Conservation (phyloP, 2,113 vertebrate genomes). For the Eulemur rufifrons region DNA sequence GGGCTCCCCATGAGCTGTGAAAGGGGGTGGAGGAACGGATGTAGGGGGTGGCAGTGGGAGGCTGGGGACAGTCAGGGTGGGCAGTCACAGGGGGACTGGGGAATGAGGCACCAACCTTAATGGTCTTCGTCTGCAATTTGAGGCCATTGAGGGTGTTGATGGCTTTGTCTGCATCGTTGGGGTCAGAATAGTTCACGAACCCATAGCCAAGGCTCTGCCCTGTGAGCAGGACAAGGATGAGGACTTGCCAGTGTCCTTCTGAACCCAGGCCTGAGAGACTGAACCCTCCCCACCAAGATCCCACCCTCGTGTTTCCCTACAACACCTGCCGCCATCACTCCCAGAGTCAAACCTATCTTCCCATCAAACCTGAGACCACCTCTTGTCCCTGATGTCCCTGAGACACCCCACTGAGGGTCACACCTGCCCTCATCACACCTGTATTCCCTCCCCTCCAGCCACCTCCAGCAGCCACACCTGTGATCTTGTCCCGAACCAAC, state of each 20-base stretch:
- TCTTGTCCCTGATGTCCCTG: background rate
- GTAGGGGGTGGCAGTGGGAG: background rate
- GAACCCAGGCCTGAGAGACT: background rate
- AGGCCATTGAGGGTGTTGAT: conserved; percentile 98
- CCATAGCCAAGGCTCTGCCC: conserved; percentile 97
- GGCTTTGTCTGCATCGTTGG: conserved; percentile 96
- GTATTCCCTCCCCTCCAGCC: background rate
- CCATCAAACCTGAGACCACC: too few relatives aligned
- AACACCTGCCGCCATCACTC: background rate
- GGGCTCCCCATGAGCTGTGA: background rate
- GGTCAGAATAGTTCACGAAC: conserved; percentile 97
- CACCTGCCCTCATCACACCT: background rate
- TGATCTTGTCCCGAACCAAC: conserved; percentile 96
- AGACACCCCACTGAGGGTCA: background rate
- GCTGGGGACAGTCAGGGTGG: background rate
- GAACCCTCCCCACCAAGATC: background rate
- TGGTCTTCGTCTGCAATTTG: conserved; percentile 98
- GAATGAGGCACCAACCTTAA: conserved; percentile 89
- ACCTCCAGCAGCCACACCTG: conserved; percentile 84
- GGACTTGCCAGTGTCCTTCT: background rate
- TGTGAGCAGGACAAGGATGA: conserved; percentile 73
- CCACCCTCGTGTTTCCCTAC: background rate
- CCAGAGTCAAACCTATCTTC: background rate
- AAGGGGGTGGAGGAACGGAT: background rate
- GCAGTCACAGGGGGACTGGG: accelerated